A percentile compares a stretch with the other conserved stretches of the same genome.
Conservation (phyloP, 1,140 invertebrate genomes). For the Pectinophora gossypiella region DNA sequence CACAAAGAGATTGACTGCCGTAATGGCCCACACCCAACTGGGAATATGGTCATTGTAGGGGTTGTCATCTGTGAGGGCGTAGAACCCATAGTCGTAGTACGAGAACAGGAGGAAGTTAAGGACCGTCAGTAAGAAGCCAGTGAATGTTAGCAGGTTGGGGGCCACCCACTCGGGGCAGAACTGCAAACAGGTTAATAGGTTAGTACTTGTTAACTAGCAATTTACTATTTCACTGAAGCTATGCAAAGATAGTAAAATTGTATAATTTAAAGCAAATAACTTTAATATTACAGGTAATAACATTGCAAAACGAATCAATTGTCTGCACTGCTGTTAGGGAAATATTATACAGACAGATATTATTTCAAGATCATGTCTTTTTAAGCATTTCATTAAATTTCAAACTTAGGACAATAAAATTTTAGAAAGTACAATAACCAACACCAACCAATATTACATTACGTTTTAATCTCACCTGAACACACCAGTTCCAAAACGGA, state of each 20-base stretch:
- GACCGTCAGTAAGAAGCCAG: slow-evolving; percentile 95
- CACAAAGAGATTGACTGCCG: slow-evolving; percentile 93
- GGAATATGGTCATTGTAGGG: slow-evolving; percentile 82
- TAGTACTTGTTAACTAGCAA: neutral
- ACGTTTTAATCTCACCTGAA: slow-evolving; percentile 82
- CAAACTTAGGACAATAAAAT: neutral
- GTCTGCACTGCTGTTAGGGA: no score
- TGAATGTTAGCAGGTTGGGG: slow-evolving; percentile 97
- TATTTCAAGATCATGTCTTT: no score
- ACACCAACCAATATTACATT: neutral
- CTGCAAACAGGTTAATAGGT: slow-evolving; percentile 77
- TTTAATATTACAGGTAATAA: neutral
- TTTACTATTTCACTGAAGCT: neutral
- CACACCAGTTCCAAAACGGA: slow-evolving; percentile 97
- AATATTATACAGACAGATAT: no score
- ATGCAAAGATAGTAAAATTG: no score
- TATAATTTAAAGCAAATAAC: neutral
- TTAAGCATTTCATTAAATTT: neutral
- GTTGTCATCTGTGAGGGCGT: slow-evolving; percentile 82
- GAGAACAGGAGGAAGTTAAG: slow-evolving; percentile 91
- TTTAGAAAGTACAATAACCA: neutral
- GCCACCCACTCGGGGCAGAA: slow-evolving; percentile 94
- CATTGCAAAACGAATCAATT: neutral
- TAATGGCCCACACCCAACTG: slow-evolving; percentile 91
- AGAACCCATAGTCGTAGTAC: slow-evolving; percentile 92